Base-by-base conservation (phyloP, 2,797 vertebrate species). In the Carduelis carduelis region DNA sequence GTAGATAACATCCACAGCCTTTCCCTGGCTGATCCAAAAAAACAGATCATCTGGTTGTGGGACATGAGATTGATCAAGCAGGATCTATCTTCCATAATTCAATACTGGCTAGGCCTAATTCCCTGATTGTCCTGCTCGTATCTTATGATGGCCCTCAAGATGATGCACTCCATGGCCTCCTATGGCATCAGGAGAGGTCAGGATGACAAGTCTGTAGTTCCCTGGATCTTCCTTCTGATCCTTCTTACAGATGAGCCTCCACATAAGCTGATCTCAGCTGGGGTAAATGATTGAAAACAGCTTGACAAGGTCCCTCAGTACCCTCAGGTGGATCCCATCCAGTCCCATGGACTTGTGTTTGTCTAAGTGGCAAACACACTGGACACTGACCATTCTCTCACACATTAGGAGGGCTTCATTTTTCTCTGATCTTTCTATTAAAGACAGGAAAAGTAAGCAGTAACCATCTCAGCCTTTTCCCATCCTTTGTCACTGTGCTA, bases 171-270 rank as follows among this genome's bases (percentile, higher is more conserved):
- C 22, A 32, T 35, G 26, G 34, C 34, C 4, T 43, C 27, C 35
- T 26, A 11, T 0, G 3, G 9, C 32, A 43, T 18, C 1, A 0
- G n/a, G 15, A 35, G 23, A 64, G 15, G 22, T 63, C 43, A 56
- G 24, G 18, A 14, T 86, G 34, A 41, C 4, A 41, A n/a, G 32
- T 24, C 30, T 43, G 18, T 14, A 18, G 6, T 20, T 49, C 32
- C 8, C 32, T 56, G 12, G 21, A 32, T 56, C 32, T 41, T 70
- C 18, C 4, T 71, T 71, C 50, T 71, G 12, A 43, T 50, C 15
- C 7, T 50, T 64, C 23, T n/a, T n/a, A 23, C 11, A 23, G 15
- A 46, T n/a, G 5, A 47, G 2, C 12, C 20, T 55, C 14, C 28
- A 28, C 12, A 34, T 39, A 23, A 63, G 8, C 30, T 46, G 5